Conservation (phyloP, 2,113 vertebrate species). For the Prietella phreatophila region DNA sequence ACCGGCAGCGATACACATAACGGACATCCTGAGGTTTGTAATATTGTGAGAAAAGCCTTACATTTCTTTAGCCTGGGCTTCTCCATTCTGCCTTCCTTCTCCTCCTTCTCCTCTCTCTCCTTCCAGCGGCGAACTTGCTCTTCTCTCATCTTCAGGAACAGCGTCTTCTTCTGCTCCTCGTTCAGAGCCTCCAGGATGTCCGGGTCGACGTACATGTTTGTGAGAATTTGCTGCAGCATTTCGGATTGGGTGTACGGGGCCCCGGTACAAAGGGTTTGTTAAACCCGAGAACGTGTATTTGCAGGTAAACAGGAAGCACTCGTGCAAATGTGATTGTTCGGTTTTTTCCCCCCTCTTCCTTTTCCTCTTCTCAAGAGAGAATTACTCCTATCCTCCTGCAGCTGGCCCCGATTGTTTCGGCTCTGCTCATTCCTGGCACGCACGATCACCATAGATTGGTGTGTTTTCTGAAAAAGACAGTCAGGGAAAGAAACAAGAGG, state of each 20-base stretch:
- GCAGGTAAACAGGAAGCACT: slow-evolving; percentile 25
- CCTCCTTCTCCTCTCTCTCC: slow-evolving; percentile 68
- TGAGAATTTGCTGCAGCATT: slow-evolving; percentile 78
- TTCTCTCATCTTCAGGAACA: slow-evolving; percentile 79
- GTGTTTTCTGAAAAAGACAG: slow-evolving; percentile 28
- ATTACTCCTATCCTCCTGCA: slow-evolving; percentile 25
- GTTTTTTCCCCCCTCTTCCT: slow-evolving; percentile 3
- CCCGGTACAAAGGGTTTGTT: background rate
- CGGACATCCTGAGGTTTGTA: background rate
- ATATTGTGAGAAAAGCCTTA: slow-evolving; percentile 48
- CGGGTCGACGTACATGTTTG: slow-evolving; percentile 79
- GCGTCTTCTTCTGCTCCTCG: slow-evolving; percentile 76
- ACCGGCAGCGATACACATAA: background rate
- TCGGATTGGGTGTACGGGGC: slow-evolving; percentile 6
- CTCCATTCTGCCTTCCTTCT: slow-evolving; percentile 43
- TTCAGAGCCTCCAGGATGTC: slow-evolving; percentile 75
- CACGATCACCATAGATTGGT: background rate
- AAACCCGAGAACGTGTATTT: background rate
- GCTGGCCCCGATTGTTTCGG: background rate
- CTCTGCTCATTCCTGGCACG: slow-evolving; percentile 34
- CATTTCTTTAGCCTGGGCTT: slow-evolving; percentile 64
- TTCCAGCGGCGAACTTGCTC: slow-evolving; percentile 78
- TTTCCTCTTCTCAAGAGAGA: slow-evolving; percentile 35
- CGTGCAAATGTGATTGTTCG: background rate
- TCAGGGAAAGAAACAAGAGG: slow-evolving; percentile 11